Conservation (phyloP, 2,888 invertebrate species). For the Drosophila tripunctata region DNA sequence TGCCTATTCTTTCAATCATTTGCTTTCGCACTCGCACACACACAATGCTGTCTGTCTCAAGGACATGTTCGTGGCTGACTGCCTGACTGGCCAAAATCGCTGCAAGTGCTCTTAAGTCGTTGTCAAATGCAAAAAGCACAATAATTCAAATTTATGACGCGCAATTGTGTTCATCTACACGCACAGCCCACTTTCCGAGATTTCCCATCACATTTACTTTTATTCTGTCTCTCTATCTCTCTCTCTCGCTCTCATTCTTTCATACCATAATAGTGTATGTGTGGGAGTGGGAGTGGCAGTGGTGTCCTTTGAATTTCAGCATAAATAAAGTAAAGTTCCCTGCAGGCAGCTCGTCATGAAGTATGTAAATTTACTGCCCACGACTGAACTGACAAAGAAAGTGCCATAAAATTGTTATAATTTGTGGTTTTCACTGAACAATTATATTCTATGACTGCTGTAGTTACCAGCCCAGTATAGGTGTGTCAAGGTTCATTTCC, state of each 20-base stretch:
- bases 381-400: conserved; percentile 58
- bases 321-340: conserved; percentile 71
- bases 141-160: conserved; percentile 80
- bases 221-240: conserved; percentile 9
- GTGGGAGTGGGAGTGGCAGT: background rate
- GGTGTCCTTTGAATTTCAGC: conserved; percentile 52
- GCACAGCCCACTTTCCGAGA: conserved; percentile 57
- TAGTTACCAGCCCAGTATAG: conserved; percentile 27
- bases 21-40: conserved; percentile 11
- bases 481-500: conserved; percentile 37
- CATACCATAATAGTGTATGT: background rate
- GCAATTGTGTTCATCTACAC: conserved; percentile 77
- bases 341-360: conserved; percentile 63
- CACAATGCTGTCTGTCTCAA: conserved; percentile 55
- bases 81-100: conserved; percentile 71
- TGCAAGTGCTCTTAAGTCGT: conserved; percentile 80
- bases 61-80: conserved; percentile 69
- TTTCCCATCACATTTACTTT: conserved; percentile 9
- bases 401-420: conserved; percentile 72
- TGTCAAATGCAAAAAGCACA: conserved; percentile 80
- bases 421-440: conserved; percentile 71
- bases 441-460: conserved; percentile 54
- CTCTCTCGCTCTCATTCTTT: background rate
- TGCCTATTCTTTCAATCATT: conserved; percentile 11
- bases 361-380: conserved; percentile 73